phyloP scores from a whole-genome alignment of 1,140 invertebrate genomes.

The Chelonus insularis region DNA sequence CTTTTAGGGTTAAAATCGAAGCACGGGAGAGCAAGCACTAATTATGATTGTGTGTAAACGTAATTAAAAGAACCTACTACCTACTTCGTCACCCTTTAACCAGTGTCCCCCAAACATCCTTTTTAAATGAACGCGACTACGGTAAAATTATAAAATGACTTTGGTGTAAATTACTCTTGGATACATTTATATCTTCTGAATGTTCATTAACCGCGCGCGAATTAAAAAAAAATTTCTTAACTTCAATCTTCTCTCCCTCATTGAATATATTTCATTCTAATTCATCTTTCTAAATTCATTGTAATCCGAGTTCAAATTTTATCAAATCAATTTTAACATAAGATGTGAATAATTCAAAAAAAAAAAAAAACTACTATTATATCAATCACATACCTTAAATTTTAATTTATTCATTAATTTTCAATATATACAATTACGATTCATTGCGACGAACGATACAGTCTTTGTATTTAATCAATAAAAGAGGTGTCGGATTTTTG shows the following conservation, averaged over 20 bases:
- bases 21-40: conserved; percentile 41
- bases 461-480: conserved; percentile 23
- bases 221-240: conserved; percentile 30
- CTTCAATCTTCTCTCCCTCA: conserved; percentile 7
- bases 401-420: conserved; percentile 54
- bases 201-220: conserved; percentile 41
- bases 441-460: conserved; percentile 50
- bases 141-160: conserved; percentile 19
- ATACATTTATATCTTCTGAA: conserved; percentile 40
- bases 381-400: conserved; percentile 59
- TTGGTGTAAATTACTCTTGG: conserved; percentile 18
- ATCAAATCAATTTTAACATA: conserved; percentile 18
- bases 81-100: background rate
- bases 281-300: background rate
- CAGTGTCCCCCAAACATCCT: background rate
- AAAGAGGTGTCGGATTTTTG: conserved; percentile 27
- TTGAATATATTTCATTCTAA: conserved; percentile 5
- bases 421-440: conserved; percentile 55
- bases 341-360: conserved; percentile 12
- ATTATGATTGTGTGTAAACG: conserved; percentile 57
- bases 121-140: conserved; percentile 19
- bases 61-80: conserved; percentile 21
- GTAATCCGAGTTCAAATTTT: no score
- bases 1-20: conserved; percentile 46
- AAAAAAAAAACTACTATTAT: conserved; percentile 56